Evolutionary conservation across 2,113 vertebrate genomes (phyloP).

Genomic region (Perccottus glenii): DNA sequence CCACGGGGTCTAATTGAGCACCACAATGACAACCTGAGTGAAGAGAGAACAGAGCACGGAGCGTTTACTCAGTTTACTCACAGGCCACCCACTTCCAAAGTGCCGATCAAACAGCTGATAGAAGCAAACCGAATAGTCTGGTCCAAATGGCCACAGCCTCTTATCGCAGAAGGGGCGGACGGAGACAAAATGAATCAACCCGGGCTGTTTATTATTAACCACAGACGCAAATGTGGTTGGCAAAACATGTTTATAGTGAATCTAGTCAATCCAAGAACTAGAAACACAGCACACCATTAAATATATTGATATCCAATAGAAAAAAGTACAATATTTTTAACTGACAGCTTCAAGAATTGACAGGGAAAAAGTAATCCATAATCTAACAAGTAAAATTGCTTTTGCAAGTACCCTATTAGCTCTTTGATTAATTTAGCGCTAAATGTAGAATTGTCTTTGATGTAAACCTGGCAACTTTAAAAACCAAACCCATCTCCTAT

Average conservation of each 20-base stretch:
- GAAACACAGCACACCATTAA: slow-evolving; percentile 6
- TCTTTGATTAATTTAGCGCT: neutral
- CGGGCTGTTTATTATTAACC: slow-evolving; percentile 13
- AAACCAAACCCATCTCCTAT: no score
- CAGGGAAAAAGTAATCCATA: neutral
- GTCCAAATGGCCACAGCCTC: slow-evolving; percentile 41
- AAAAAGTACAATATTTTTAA: neutral
- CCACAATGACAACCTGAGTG: slow-evolving; percentile 29
- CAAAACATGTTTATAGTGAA: slow-evolving; percentile 11
- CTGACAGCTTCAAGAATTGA: neutral
- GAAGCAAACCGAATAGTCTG: slow-evolving; percentile 34
- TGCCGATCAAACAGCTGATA: slow-evolving; percentile 53
- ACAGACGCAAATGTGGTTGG: slow-evolving; percentile 9
- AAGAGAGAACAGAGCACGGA: slow-evolving; percentile 34
- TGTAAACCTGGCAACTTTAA: no score
- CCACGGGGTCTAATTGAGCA: slow-evolving; percentile 45
- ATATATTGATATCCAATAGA: neutral
- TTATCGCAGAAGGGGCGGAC: slow-evolving; percentile 31
- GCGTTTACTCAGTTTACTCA: slow-evolving; percentile 53
- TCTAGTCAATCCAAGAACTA: neutral
- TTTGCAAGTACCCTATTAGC: no score
- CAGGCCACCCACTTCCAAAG: slow-evolving; percentile 54
- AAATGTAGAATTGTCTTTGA: neutral
- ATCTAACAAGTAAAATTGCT: neutral
- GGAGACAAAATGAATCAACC: slow-evolving; percentile 12